Evolutionary conservation across 2,113 vertebrate species (phyloP).

Genomic region (Eidolon helvum): DNA sequence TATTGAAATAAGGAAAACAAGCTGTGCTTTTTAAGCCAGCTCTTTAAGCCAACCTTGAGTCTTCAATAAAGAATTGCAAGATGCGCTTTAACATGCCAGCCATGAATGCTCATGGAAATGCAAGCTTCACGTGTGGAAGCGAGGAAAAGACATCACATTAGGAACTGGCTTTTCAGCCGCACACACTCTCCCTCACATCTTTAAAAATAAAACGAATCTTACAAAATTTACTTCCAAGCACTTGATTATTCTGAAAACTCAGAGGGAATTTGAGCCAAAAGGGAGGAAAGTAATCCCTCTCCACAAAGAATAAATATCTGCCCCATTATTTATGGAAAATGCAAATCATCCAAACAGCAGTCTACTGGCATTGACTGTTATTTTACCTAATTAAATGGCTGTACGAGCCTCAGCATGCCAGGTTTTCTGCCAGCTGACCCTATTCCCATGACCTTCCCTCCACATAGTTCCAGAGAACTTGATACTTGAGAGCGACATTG

Average conservation of each 20-base stretch:
- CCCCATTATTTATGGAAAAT: constrained; percentile 45
- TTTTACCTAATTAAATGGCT: constrained; percentile 53
- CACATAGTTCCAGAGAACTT: neutral
- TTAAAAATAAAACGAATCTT: constrained; percentile 34
- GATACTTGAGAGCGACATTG: neutral
- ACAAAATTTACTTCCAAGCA: neutral
- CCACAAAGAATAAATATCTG: constrained; percentile 29
- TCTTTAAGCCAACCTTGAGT: constrained; percentile 44
- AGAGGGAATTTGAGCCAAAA: neutral
- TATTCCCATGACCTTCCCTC: constrained; percentile 52
- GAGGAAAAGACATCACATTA: neutral
- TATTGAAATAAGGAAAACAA: constrained; percentile 45
- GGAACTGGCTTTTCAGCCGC: neutral
- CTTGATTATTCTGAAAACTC: neutral
- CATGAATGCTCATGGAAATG: neutral
- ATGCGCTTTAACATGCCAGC: constrained; percentile 37
- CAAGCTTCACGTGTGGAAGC: neutral
- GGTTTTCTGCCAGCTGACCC: constrained; percentile 50
- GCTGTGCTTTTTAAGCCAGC: constrained; percentile 40
- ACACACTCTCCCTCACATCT: neutral
- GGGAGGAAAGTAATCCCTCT: neutral
- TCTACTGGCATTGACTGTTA: neutral
- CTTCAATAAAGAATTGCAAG: neutral
- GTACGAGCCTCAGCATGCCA: neutral
- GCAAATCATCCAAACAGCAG: neutral